Conservation (phyloP, 2,888 invertebrate genomes). For the Chymomyza amoena region DNA sequence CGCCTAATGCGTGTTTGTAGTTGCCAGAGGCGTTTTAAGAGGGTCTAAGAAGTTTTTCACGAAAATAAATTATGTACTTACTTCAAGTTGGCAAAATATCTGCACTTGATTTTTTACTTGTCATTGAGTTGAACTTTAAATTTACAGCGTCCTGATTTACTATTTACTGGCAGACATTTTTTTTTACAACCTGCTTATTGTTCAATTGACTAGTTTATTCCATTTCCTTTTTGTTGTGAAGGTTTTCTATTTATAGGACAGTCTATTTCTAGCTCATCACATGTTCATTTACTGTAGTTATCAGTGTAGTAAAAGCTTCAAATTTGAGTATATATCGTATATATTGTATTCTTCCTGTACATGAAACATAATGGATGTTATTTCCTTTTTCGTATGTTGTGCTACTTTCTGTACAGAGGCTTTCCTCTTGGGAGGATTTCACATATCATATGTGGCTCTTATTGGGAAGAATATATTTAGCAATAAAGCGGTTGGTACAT, state of each 20-base stretch:
- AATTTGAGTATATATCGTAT: background rate
- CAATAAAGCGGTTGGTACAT: no score
- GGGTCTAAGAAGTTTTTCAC: background rate
- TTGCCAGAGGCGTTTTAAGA: slow-evolving; percentile 46
- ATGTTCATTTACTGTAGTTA: background rate
- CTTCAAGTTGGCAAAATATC: background rate
- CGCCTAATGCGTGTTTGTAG: slow-evolving; percentile 55
- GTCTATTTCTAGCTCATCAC: background rate
- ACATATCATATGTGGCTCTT: background rate
- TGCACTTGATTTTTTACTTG: background rate
- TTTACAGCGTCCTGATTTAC: background rate
- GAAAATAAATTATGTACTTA: background rate
- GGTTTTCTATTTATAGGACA: background rate
- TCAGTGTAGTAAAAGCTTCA: background rate
- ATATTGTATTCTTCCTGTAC: background rate
- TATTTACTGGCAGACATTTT: background rate
- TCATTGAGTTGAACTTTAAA: background rate
- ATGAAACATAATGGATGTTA: background rate
- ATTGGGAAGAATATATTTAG: no score
- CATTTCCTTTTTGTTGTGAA: background rate
- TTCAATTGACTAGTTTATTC: background rate
- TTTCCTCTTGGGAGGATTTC: background rate
- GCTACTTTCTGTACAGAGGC: background rate
- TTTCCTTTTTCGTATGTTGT: background rate
- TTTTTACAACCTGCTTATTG: background rate